Conservation (phyloP, 30 jellyfish, hydroid and myxozoan species). For the Morbakka virulenta region DNA sequence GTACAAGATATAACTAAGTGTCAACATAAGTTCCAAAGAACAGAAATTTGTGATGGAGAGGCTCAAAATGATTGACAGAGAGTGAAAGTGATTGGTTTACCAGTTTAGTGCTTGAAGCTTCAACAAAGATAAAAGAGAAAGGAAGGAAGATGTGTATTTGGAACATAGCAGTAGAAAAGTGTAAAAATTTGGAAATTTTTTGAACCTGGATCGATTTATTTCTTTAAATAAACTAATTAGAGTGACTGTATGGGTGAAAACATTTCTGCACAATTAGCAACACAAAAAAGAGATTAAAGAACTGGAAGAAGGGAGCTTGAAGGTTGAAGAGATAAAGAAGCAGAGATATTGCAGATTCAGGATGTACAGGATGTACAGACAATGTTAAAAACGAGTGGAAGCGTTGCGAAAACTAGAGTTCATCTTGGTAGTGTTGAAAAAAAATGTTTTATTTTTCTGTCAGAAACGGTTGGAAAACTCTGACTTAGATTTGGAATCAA, state of each 20-base stretch:
- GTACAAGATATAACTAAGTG: too few species aligned
- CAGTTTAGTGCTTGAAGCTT: slow-evolving; percentile 10
- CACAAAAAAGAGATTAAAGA: not conserved
- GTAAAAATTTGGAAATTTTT: not conserved
- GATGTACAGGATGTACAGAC: not conserved
- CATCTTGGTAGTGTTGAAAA: slow-evolving; percentile 1
- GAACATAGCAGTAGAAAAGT: not conserved
- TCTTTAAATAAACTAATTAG: slow-evolving; percentile 3
- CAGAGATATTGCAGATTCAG: too few species aligned
- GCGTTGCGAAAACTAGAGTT: slow-evolving; percentile 3
- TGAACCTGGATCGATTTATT: not conserved
- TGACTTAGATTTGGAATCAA: slow-evolving; percentile 7
- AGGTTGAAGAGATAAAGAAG: too few species aligned
- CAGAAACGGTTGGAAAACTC: slow-evolving; percentile 14
- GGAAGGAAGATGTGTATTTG: not conserved
- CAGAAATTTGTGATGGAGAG: too few species aligned
- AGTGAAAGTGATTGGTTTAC: slow-evolving; percentile 13
- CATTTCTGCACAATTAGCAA: not conserved
- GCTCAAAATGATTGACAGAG: too few species aligned
- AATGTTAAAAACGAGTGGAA: not conserved
- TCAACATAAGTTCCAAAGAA: too few species aligned
- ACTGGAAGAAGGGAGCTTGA: too few species aligned
- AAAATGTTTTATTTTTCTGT: not conserved
- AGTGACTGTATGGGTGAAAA: slow-evolving; percentile 10
- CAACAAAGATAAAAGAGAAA: slow-evolving; percentile 6